Evolutionary conservation across 2,113 vertebrate species (phyloP).

Genomic region (Emydura subglobosa): DNA sequence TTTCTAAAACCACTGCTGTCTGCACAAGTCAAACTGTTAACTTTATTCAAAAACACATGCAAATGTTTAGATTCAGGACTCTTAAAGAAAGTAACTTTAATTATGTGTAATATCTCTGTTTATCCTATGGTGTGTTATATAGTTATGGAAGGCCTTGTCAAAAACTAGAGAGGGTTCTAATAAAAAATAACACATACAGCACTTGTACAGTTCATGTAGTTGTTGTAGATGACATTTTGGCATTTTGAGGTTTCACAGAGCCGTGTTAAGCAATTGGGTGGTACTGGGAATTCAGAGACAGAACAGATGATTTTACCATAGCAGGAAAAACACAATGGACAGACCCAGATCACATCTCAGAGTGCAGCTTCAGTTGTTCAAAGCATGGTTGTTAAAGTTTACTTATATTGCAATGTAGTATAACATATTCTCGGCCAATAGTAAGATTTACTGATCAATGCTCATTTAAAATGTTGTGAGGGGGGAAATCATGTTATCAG

Average conservation of each 20-base stretch:
- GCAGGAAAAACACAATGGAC: background rate
- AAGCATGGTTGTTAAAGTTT: background rate
- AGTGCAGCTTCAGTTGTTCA: background rate
- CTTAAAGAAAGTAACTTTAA: conserved; percentile 40
- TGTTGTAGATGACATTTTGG: background rate
- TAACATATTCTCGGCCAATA: background rate
- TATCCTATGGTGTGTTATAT: conserved; percentile 31
- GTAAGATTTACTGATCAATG: background rate
- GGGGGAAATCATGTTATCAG: background rate
- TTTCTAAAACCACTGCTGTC: conserved; percentile 45
- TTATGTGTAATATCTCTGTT: conserved; percentile 34
- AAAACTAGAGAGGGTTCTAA: conserved; percentile 30
- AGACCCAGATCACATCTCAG: background rate
- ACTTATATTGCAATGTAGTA: background rate
- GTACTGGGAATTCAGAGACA: background rate
- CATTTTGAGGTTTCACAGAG: background rate
- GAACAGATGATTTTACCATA: background rate
- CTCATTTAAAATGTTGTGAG: background rate
- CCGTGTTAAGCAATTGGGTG: background rate
- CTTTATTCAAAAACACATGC: conserved; percentile 49
- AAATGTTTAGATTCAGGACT: conserved; percentile 75
- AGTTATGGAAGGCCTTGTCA: conserved; percentile 17
- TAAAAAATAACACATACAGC: conserved; percentile 19
- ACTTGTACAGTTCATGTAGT: background rate
- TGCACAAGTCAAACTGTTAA: conserved; percentile 66